Evolutionary conservation across 2,888 invertebrate species (phyloP), one percentile per base, ranked within the genome.

Genomic region (Agrotis segetum): DNA sequence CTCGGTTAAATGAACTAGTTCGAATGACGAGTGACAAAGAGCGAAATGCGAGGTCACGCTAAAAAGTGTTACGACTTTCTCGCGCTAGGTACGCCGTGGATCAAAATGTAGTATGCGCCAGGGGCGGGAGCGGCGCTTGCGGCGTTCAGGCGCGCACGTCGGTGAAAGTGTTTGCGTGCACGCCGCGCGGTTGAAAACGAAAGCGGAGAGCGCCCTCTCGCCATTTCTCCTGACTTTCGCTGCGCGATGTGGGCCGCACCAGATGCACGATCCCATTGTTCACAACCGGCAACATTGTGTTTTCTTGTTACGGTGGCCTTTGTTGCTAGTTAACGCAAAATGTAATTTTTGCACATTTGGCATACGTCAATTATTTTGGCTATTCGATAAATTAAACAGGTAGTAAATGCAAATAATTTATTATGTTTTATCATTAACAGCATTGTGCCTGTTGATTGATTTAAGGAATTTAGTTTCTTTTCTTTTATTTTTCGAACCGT

Each of bases 61-160:
- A 90, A 95, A 96, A 96, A 96, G 96, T 96, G 96, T 95, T 96
- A 96, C 96, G 90, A 96, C 96, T 96, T 96, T 96, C 96, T 95
- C 96, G 95, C 89, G 91, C 92, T 92, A 91, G 88, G 88, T 87
- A 81, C 85, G 84, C 82, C 84, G 86, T 88, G 89, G 83, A 86
- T 79, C 89, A 90, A 94, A 95, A 94, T 90, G 95, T 90, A 90
- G 88, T 92, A 92, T 88, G 91, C 89, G 93, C 90, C 91, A 86
- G 88, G 87, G 91, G 92, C 91, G 88, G 75, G 87, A 87, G 89
- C 88, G 92, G 83, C 92, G 94, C 93, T 95, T 94, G 89, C 89
- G 92, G 83, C 92, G 90, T 91, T 92, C 89, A 87, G 91, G 92
- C 92, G 90, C 92, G 91, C 84, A 92, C 90, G 92, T 87, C 87